Evolutionary conservation across 2,797 vertebrate species (phyloP).

Genomic region (Clarias platycephalus): DNA sequence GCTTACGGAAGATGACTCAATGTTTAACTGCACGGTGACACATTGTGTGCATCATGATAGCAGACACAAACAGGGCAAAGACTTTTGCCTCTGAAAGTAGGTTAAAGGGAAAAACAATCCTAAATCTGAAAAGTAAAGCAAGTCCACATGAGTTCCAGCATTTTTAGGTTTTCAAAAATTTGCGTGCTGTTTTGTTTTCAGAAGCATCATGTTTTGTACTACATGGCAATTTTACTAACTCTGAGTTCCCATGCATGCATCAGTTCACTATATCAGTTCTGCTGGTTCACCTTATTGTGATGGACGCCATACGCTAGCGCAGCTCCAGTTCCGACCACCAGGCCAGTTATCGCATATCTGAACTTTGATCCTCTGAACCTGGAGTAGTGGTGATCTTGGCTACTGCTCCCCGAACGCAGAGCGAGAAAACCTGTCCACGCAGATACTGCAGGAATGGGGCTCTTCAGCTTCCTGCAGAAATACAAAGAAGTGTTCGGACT

Average conservation of each 20-base stretch:
- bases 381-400: constrained; percentile 46
- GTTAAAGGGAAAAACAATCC: no score
- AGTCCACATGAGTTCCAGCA: background rate
- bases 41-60: no score
- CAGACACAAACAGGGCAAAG: no score
- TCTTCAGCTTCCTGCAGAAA: constrained; percentile 37
- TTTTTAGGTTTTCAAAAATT: background rate
- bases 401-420: constrained; percentile 57
- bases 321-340: constrained; percentile 72
- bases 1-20: background rate
- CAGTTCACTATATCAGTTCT: background rate
- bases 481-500: background rate
- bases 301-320: constrained; percentile 69
- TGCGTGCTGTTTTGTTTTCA: background rate
- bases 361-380: constrained; percentile 51
- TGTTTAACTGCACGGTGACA: background rate
- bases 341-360: constrained; percentile 68
- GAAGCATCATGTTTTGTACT: background rate
- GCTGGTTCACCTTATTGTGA: constrained; percentile 69
- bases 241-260: background rate
- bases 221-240: background rate
- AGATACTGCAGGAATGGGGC: constrained; percentile 42
- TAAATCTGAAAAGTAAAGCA: background rate
- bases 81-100: no score
- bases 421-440: constrained; percentile 53